Percentiles rank a stretch among this genome's conserved stretches.
phyloP scores from a whole-genome alignment of 2,797 vertebrate genomes.

The Salmo trutta region DNA sequence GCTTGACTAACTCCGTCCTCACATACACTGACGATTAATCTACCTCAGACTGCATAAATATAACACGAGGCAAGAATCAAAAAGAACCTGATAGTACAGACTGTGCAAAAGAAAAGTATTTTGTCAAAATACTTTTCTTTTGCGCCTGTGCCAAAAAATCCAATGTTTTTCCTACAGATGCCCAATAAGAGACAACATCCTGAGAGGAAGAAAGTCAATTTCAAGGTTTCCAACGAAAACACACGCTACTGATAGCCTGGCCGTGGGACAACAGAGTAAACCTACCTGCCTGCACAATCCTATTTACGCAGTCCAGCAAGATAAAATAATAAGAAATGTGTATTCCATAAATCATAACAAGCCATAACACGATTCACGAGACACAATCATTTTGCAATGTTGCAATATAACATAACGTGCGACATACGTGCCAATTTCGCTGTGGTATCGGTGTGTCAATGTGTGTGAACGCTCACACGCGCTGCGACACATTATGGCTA shows the following conservation, averaged over 20 bases:
- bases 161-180: constrained; percentile 35
- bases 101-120: neutral
- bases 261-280: constrained; percentile 15
- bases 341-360: too few species aligned
- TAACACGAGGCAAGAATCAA: neutral
- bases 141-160: constrained; percentile 26
- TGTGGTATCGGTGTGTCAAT: neutral
- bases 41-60: constrained; percentile 9
- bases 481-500: constrained; percentile 28
- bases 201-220: constrained; percentile 64
- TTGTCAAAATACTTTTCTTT: neutral
- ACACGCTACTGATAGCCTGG: constrained; percentile 39
- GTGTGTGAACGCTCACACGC: constrained; percentile 13
- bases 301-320: constrained; percentile 2
- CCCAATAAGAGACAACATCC: constrained; percentile 55
- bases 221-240: constrained; percentile 57
- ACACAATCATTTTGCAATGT: too few species aligned
- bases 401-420: too few species aligned
- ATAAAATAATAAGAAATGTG: neutral
- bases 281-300: constrained; percentile 1
- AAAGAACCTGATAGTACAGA: neutral
- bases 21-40: neutral
- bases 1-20: neutral
- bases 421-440: too few species aligned
- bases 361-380: too few species aligned